phyloP scores from a whole-genome alignment of 2,113 vertebrate species.

The Coptodon bakossiorum region DNA sequence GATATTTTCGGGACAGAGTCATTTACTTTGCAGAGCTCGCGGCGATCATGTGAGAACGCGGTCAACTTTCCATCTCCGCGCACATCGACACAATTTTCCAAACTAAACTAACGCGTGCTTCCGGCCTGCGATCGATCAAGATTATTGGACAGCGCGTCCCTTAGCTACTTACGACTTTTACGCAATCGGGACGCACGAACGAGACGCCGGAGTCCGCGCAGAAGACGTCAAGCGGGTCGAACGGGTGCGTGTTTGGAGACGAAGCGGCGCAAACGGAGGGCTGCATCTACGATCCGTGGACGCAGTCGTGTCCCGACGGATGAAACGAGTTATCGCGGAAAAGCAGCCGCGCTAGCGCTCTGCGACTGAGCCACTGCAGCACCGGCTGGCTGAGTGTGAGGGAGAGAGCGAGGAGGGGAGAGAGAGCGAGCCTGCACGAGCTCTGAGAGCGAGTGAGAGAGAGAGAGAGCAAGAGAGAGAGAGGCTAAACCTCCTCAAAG shows the following conservation, averaged over 20 bases:
- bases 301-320: slow-evolving; percentile 17
- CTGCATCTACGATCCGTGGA: background rate
- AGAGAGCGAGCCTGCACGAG: background rate
- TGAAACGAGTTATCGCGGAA: slow-evolving; percentile 23
- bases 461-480: fast-evolving
- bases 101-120: background rate
- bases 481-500: background rate
- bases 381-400: slow-evolving; percentile 1
- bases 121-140: background rate
- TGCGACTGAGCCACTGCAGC: slow-evolving; percentile 64
- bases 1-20: background rate
- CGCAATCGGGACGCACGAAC: background rate
- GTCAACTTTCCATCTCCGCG: background rate
- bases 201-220: background rate
- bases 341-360: slow-evolving; percentile 21
- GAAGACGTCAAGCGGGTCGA: background rate
- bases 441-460: background rate
- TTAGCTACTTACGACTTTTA: slow-evolving; percentile 22
- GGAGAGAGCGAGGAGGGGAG: background rate
- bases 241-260: background rate
- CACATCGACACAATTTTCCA: background rate
- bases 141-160: background rate
- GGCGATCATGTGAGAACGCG: background rate
- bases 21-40: background rate
- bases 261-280: background rate